Conservation (phyloP, 2,888 invertebrate genomes). For the Toxonevra muliebris region DNA sequence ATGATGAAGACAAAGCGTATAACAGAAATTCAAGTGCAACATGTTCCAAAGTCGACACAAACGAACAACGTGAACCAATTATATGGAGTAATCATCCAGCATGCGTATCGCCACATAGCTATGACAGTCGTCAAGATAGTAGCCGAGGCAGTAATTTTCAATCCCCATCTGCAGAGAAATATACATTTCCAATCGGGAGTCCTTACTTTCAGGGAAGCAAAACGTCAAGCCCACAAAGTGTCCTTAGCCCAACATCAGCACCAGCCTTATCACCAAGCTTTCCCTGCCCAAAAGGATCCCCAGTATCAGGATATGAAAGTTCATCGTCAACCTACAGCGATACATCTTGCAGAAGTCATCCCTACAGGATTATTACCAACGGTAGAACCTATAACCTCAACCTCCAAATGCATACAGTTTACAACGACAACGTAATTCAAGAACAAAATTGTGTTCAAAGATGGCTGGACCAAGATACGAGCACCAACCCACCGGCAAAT, state of each 20-base stretch:
- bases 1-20: constrained; percentile 53
- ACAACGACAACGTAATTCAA: constrained; percentile 67
- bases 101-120: constrained; percentile 41
- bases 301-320: constrained; percentile 65
- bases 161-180: constrained; percentile 47
- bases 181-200: constrained; percentile 56
- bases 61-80: constrained; percentile 56
- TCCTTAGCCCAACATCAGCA: constrained; percentile 51
- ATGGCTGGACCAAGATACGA: constrained; percentile 68
- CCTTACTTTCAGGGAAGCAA: constrained; percentile 51
- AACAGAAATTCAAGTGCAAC: neutral
- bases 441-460: constrained; percentile 66
- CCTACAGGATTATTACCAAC: constrained; percentile 31
- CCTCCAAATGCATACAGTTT: constrained; percentile 69
- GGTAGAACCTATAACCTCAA: constrained; percentile 65
- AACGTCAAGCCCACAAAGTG: constrained; percentile 43
- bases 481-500: constrained; percentile 36
- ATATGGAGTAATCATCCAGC: constrained; percentile 61
- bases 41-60: constrained; percentile 27
- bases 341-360: constrained; percentile 47
- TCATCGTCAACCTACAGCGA: constrained; percentile 64
- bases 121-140: constrained; percentile 32
- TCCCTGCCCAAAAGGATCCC: constrained; percentile 64
- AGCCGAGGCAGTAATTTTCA: constrained; percentile 49
- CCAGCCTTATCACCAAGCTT: constrained; percentile 57